Base-by-base conservation (phyloP, 2,113 vertebrate species). In the Paraplagusia blochii region DNA sequence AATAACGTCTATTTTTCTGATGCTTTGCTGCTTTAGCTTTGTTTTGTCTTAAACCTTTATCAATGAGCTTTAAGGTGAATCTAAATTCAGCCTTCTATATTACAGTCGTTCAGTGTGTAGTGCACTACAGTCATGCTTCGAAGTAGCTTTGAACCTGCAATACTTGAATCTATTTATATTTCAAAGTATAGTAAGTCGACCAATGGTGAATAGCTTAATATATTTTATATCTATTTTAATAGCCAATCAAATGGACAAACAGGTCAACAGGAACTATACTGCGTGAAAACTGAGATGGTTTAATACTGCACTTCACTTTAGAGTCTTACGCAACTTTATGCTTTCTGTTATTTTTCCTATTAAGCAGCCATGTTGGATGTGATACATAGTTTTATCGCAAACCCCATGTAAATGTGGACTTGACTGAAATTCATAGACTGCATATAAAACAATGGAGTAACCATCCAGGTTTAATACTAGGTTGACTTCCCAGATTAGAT, bases 131-230 rank as follows among this genome's bases (percentile, higher is more conserved):
- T 65, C 58, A 19, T 48, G 54, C 71, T 78, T 84, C 58, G n/a
- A n/a, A n/a, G 66, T 80, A 76, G 77, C 81, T 88, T 87, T 74
- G 69, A 85, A 86, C 85, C 88, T 90, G 88, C 82, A 73, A 87
- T 87, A 92, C 88, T 91, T 92, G 88, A 90, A 90, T 81, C 59
- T 50, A 78, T 83, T 79, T 88, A 73, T 81, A 71, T 74, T 71
- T 76, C 58, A 63, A 42, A 72, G 51, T 65, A 49, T 60, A 60
- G 33, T n/a, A n/a, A n/a, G n/a, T 66, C 49, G 34, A 73, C 72
- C 77, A 73, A 72, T n/a, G 8, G 42, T 72, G 47, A 69, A 58
- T 22, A 53, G 56, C 78, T 75, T 77, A 63, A 80, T 73, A 75
- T 81, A 65, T 67, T 68, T 66, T 35, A 48, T 61, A 53, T 64